Conservation (phyloP, 2,113 vertebrate genomes). For the Hepsetus odoe region DNA sequence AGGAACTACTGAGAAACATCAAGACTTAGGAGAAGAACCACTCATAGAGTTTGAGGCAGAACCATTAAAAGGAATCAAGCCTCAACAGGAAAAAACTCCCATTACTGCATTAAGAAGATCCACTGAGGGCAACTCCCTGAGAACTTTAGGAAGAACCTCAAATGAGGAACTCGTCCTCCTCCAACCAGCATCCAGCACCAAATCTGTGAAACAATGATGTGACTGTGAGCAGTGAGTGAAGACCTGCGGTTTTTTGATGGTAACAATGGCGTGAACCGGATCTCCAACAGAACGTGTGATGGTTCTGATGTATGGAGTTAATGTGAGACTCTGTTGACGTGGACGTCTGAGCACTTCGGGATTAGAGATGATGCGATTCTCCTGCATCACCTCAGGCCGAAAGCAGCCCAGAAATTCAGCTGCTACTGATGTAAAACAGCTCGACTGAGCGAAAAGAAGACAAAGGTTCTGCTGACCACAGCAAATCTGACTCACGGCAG, state of each 20-base stretch:
- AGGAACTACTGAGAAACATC: background rate
- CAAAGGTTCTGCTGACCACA: background rate
- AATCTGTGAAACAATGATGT: too few relatives aligned
- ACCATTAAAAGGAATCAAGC: too few relatives aligned
- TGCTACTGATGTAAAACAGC: background rate
- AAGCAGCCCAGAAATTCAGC: background rate
- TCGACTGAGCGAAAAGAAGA: conserved; percentile 7
- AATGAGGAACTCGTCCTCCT: too few relatives aligned
- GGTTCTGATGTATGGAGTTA: background rate
- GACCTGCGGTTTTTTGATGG: too few relatives aligned
- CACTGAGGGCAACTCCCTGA: too few relatives aligned
- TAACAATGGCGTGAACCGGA: too few relatives aligned
- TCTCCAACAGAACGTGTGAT: background rate
- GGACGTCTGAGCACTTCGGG: background rate
- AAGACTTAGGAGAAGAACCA: background rate
- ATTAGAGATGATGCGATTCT: background rate
- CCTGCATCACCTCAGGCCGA: background rate
- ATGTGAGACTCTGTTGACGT: background rate
- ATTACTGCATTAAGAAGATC: too few relatives aligned
- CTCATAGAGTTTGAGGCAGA: too few relatives aligned
- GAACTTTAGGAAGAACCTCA: too few relatives aligned
- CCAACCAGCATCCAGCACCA: too few relatives aligned
- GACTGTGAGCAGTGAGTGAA: too few relatives aligned
- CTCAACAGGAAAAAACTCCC: too few relatives aligned
- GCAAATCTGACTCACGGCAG: background rate